A percentile compares a stretch with the other conserved stretches of the same genome.
phyloP scores from a whole-genome alignment of 2,888 invertebrate genomes.

The Macropis europaea region DNA sequence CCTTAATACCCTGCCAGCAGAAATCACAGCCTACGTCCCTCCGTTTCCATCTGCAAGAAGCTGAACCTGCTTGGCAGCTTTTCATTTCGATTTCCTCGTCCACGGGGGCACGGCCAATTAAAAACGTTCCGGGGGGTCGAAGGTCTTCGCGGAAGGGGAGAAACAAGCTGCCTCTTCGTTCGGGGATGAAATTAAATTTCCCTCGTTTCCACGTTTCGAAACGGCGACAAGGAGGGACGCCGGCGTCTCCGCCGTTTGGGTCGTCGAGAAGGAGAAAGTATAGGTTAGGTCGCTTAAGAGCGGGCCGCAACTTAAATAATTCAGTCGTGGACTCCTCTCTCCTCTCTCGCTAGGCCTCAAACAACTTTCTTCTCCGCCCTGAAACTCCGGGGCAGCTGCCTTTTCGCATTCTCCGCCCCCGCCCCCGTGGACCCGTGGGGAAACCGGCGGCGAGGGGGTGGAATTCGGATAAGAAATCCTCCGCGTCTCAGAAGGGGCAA shows the following conservation, averaged over 20 bases:
- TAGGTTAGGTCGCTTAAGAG: slow-evolving; percentile 47
- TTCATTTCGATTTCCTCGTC: no score
- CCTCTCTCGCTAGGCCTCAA: slow-evolving; percentile 47
- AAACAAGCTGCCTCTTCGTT: slow-evolving; percentile 23
- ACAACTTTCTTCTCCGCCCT: slow-evolving; percentile 58
- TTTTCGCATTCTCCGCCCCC: slow-evolving; percentile 54
- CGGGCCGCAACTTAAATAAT: slow-evolving; percentile 70
- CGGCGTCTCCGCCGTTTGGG: no score
- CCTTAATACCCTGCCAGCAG: no score
- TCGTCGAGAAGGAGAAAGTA: slow-evolving; percentile 4
- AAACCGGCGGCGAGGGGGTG: slow-evolving; percentile 13
- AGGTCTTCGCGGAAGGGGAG: background rate
- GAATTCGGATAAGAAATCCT: slow-evolving; percentile 60
- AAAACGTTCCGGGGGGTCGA: slow-evolving; percentile 32
- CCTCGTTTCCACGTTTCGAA: slow-evolving; percentile 36
- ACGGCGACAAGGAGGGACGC: slow-evolving; percentile 2
- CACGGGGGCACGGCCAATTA: slow-evolving; percentile 63
- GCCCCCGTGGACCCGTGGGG: slow-evolving; percentile 11
- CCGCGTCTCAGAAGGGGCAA: slow-evolving; percentile 6
- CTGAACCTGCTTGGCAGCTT: no score
- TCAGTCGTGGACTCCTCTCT: slow-evolving; percentile 65
- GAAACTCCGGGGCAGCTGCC: slow-evolving; percentile 46
- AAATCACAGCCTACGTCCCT: no score
- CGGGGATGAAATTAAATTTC: slow-evolving; percentile 60
- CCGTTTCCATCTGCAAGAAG: no score